Percentiles rank a stretch among this genome's conserved stretches.
Evolutionary conservation across 2,888 invertebrate genomes (phyloP).

Genomic region (Mimachlamys varia): DNA sequence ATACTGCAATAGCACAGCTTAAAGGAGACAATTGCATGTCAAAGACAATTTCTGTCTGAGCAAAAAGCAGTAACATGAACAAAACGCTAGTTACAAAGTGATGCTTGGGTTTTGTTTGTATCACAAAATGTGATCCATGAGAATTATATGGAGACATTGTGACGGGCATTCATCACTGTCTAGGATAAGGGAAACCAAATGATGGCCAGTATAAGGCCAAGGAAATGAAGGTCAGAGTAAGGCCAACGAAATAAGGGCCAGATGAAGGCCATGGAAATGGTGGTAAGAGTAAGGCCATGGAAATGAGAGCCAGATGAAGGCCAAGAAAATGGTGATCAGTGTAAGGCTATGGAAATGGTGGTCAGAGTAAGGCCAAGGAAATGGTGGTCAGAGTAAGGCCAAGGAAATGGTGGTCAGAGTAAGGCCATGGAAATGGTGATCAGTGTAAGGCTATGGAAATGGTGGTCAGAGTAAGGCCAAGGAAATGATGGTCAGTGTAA

Average conservation of each 20-base stretch:
- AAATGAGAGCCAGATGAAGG: neutral
- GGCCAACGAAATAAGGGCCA: neutral
- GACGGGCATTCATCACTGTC: neutral
- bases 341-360: too few relatives aligned
- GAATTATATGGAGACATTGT: neutral
- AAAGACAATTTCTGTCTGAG: conserved; percentile 6
- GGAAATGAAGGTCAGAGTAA: neutral
- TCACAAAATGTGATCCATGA: neutral
- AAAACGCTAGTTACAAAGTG: neutral
- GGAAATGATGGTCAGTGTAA: too few relatives aligned
- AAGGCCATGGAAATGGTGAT: too few relatives aligned
- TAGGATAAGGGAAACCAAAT: neutral
- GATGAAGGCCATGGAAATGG: neutral
- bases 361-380: neutral
- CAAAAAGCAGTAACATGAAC: neutral
- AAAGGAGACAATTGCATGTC: conserved; percentile 29
- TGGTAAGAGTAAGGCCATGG: neutral
- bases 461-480: too few relatives aligned
- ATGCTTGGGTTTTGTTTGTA: conserved; percentile 17
- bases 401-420: too few relatives aligned
- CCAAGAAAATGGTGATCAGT: too few relatives aligned
- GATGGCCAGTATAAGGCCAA: neutral
- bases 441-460: too few relatives aligned
- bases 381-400: neutral
- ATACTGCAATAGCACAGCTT: conserved; percentile 12